Percentiles rank a stretch among this genome's conserved stretches.
phyloP scores from a whole-genome alignment of 2,797 vertebrate species.

The Orestias chungarensis region DNA sequence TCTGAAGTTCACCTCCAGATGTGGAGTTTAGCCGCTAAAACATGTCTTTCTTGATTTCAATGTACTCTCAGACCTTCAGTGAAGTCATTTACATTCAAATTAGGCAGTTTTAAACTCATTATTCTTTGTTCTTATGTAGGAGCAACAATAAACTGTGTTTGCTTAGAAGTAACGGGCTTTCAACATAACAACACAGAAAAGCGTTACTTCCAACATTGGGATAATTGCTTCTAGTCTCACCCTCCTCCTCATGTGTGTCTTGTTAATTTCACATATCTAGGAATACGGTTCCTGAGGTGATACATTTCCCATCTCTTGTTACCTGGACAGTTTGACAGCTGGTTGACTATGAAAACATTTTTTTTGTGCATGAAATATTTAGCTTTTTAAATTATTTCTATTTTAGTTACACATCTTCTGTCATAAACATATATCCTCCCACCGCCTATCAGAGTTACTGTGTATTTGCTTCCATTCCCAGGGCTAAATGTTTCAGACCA shows the following conservation, averaged over 20 bases:
- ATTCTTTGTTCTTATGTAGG: conserved; percentile 17
- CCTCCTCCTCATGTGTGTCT: background rate
- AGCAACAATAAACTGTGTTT: conserved; percentile 18
- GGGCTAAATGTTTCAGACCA: background rate
- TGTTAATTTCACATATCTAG: conserved; percentile 17
- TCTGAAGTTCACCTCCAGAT: conserved; percentile 43
- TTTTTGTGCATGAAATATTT: background rate
- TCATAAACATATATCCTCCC: background rate
- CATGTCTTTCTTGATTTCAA: background rate
- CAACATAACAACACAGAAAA: background rate
- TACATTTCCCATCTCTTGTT: background rate
- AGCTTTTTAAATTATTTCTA: background rate
- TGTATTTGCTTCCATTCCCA: background rate
- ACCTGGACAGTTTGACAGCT: conserved; percentile 11
- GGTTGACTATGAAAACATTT: background rate
- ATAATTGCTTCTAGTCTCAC: conserved; percentile 12
- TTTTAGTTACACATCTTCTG: background rate
- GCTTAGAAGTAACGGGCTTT: conserved; percentile 19
- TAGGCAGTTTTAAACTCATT: conserved; percentile 20
- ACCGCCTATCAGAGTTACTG: background rate
- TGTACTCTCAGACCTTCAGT: conserved; percentile 13
- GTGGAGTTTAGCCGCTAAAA: conserved; percentile 11
- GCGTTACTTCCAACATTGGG: background rate
- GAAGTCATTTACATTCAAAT: conserved; percentile 9
- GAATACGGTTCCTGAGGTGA: background rate